phyloP scores from a whole-genome alignment of 1,140 invertebrate species.

The Drosophila orosa region DNA sequence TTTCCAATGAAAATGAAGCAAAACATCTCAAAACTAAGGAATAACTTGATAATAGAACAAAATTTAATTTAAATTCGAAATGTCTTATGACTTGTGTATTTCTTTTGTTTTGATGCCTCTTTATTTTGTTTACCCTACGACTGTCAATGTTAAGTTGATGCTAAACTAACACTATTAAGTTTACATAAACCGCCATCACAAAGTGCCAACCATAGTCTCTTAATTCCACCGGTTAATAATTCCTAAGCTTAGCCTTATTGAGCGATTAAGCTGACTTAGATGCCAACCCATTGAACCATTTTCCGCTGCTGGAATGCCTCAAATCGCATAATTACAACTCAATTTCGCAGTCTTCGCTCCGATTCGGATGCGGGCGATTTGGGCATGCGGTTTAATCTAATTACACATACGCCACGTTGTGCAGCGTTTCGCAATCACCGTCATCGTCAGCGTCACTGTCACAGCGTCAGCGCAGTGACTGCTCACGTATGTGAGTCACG shows the following conservation, averaged over 20 bases:
- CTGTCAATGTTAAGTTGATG: not conserved
- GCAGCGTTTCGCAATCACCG: slow-evolving; percentile 63
- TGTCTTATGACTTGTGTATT: not conserved
- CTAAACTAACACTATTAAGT: not conserved
- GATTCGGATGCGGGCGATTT: slow-evolving; percentile 66
- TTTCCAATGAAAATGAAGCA: not conserved
- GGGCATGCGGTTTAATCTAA: slow-evolving; percentile 81
- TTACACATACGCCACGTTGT: slow-evolving; percentile 82
- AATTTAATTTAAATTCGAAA: not conserved
- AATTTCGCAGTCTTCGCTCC: slow-evolving; percentile 67
- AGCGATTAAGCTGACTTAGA: slow-evolving; percentile 54
- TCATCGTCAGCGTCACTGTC: slow-evolving; percentile 29
- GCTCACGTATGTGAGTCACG: slow-evolving; percentile 72
- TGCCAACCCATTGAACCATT: slow-evolving; percentile 31
- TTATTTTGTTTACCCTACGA: not conserved
- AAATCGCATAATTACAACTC: slow-evolving; percentile 76
- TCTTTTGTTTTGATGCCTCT: too few relatives aligned
- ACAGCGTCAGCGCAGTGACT: slow-evolving; percentile 21
- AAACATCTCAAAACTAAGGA: too few relatives aligned
- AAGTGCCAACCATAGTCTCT: not conserved
- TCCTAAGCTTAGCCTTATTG: slow-evolving; percentile 50
- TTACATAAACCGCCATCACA: not conserved
- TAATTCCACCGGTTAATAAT: slow-evolving; percentile 21
- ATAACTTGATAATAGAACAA: too few relatives aligned
- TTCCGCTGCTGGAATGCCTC: slow-evolving; percentile 53